A percentile compares a stretch with the other conserved stretches of the same genome.
phyloP scores from a whole-genome alignment of 2,888 invertebrate genomes.

The Dascillus cervinus region DNA sequence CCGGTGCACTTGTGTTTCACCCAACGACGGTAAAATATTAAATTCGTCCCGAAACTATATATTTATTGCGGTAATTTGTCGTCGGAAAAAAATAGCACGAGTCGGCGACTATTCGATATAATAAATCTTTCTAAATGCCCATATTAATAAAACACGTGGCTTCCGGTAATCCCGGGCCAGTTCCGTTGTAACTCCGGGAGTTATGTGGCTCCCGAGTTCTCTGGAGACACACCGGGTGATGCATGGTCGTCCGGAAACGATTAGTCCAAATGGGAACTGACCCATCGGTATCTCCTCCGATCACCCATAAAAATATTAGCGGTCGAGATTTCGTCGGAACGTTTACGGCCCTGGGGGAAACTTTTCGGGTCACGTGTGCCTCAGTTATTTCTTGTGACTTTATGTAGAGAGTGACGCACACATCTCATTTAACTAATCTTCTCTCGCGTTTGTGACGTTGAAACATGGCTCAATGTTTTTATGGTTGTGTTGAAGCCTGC shows the following conservation, averaged over 20 bases:
- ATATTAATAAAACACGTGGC: slow-evolving; percentile 36
- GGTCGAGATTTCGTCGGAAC: slow-evolving; percentile 36
- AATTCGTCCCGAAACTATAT: too few species aligned
- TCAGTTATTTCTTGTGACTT: slow-evolving; percentile 1
- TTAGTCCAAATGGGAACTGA: slow-evolving; percentile 33
- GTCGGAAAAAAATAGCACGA: background rate
- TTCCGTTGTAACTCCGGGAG: slow-evolving; percentile 17
- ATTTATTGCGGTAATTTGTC: slow-evolving; percentile 1
- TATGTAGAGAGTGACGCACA: too few species aligned
- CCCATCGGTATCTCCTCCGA: slow-evolving; percentile 43
- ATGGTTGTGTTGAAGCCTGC: slow-evolving; percentile 18
- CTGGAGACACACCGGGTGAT: slow-evolving; percentile 28
- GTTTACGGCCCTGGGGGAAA: slow-evolving; percentile 32
- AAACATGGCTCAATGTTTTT: slow-evolving; percentile 22
- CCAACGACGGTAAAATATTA: slow-evolving; percentile 38
- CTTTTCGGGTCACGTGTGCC: slow-evolving; percentile 16
- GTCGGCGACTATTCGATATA: slow-evolving; percentile 16
- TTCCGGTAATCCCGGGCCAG: slow-evolving; percentile 31
- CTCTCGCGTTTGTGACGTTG: slow-evolving; percentile 19
- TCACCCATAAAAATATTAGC: slow-evolving; percentile 45
- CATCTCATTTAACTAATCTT: slow-evolving; percentile 10
- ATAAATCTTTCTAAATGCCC: slow-evolving; percentile 28
- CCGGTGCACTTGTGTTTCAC: slow-evolving; percentile 36
- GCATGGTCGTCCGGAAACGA: slow-evolving; percentile 40
- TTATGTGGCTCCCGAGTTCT: slow-evolving; percentile 24